These are phyloP conservation scores for Hirtodrosophila trivittata DNA, from an alignment of 2,888 invertebrate species.

Conservation along the genomic window DNA sequence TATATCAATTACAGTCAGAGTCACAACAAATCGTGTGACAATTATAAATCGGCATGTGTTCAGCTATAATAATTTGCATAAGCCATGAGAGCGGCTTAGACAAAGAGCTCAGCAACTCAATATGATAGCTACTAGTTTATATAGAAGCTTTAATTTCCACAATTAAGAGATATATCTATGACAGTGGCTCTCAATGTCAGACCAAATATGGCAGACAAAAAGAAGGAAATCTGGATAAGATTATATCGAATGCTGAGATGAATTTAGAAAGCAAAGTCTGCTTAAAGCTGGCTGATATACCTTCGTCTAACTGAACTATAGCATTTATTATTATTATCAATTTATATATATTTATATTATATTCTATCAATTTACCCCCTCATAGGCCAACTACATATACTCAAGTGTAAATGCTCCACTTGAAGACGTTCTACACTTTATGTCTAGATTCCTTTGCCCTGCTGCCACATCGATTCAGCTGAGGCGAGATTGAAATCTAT, in stretches of 20 bases:
- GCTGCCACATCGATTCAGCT: neutral
- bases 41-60: conserved; percentile 68
- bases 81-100: conserved; percentile 61
- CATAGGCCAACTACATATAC: too few relatives aligned
- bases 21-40: conserved; percentile 76
- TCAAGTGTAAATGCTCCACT: too few relatives aligned
- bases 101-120: conserved; percentile 54
- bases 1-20: conserved; percentile 75
- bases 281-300: too few relatives aligned
- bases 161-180: conserved; percentile 26
- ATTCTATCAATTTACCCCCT: too few relatives aligned
- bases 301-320: too few relatives aligned
- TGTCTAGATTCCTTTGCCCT: neutral
- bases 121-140: conserved; percentile 17
- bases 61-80: conserved; percentile 65
- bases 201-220: conserved; percentile 28
- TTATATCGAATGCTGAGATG: neutral
- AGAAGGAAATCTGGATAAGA: neutral
- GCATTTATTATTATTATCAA: too few relatives aligned
- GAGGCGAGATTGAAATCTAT: conserved; percentile 3
- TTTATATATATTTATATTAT: too few relatives aligned
- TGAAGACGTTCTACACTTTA: neutral
- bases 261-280: too few relatives aligned
- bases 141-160: conserved; percentile 28
- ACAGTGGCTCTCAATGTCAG: conserved; percentile 36